Evolutionary conservation across 2,888 invertebrate species (phyloP).

Genomic region (Brachyptera risi): DNA sequence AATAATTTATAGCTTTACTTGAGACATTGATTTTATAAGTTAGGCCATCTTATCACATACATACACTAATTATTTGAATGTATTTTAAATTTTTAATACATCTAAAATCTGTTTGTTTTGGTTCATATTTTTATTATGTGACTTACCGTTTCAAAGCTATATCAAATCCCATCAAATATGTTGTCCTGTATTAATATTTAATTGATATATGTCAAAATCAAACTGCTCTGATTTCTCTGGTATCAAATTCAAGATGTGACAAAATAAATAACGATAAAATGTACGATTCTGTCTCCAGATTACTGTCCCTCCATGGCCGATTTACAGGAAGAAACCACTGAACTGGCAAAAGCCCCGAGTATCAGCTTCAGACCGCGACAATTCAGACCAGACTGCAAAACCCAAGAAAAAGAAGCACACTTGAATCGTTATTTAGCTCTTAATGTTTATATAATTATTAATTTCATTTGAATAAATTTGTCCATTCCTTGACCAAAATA

Average conservation of each 20-base stretch:
- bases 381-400: slow-evolving; percentile 40
- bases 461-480: neutral
- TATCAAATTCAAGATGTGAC: too few relatives aligned
- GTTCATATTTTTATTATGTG: too few relatives aligned
- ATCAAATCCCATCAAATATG: too few relatives aligned
- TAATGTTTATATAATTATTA: too few relatives aligned
- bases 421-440: neutral
- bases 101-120: too few relatives aligned
- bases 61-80: neutral
- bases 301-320: slow-evolving; percentile 95
- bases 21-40: too few relatives aligned
- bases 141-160: too few relatives aligned
- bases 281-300: too few relatives aligned
- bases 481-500: neutral
- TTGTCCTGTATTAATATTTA: too few relatives aligned
- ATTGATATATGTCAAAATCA: too few relatives aligned
- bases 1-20: neutral
- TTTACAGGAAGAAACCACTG: slow-evolving; percentile 82
- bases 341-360: slow-evolving; percentile 79
- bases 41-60: neutral
- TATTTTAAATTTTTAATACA: neutral
- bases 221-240: too few relatives aligned
- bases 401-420: slow-evolving; percentile 50
- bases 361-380: slow-evolving; percentile 41
- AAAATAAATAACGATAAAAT: too few relatives aligned